Evolutionary conservation across 2,113 vertebrate genomes (phyloP), one percentile per base, ranked within the genome.

Genomic region (Brachionichthys hirsutus): DNA sequence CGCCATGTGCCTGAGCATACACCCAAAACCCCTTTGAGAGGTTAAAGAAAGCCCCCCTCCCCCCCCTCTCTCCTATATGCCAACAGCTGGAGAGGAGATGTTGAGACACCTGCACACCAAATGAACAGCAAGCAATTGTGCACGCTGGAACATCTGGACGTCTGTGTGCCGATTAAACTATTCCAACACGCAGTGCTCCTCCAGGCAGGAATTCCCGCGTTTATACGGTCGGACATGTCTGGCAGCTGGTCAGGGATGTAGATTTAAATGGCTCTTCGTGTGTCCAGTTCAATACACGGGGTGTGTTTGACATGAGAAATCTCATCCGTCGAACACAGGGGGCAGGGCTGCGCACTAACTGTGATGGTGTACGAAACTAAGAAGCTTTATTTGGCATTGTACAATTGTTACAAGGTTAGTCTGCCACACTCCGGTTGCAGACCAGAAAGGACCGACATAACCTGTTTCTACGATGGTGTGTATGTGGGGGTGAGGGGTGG

Each of bases 91-190:
- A 75, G 70, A 64, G 77, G 75, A 85, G 85, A 85, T 89, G 88
- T 85, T 80, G 83, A 88, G 76, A 85, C 90, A 92, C 90, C 90
- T 91, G 90, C 68, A 2, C 69, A 51, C 85, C 90, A 92, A 89
- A 90, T 89, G 90, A 90, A 82, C 67, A 60, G 80, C 75, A 14
- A 83, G 40, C 73, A 50, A 67, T 51, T 60, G 69, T 49, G 86
- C 79, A 83, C 30, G 65, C 62, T 43, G 67, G 54, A 86, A 88
- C 89, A 92, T 92, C 90, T 92, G 90, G 89, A 77, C 76, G 68
- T 67, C 65, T 79, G 74, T 56, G 63, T 48, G 74, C 62, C 51
- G 62, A 67, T 69, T 30, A 70, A 83, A 87, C 78, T 60, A 7
- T 59, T 82, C 77, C 75, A 82, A 60, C 73, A 55, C 75, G 64